These are phyloP conservation scores for Coelopa pilipes DNA, from an alignment of 2,888 invertebrate species.

Conservation along the genomic window DNA sequence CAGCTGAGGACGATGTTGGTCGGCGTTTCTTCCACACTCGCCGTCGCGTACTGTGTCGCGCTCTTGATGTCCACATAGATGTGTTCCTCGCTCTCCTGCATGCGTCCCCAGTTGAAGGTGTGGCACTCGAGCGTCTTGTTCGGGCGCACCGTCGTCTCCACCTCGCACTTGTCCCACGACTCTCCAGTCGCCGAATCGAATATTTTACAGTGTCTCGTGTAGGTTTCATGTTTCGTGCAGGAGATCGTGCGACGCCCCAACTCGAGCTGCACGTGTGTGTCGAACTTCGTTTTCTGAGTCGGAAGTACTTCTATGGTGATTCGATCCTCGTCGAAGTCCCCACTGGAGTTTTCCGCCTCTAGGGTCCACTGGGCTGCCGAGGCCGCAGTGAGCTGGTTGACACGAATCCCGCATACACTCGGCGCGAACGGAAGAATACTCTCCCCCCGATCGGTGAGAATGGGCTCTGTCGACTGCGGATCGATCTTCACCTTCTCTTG, in stretches of 20 bases:
- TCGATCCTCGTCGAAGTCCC: constrained; percentile 38
- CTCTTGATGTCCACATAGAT: constrained; percentile 47
- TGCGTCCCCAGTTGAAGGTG: constrained; percentile 49
- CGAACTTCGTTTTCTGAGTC: constrained; percentile 43
- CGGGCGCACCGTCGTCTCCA: constrained; percentile 46
- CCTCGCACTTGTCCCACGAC: constrained; percentile 48
- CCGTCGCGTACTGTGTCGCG: constrained; percentile 41
- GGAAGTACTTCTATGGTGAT: constrained; percentile 42
- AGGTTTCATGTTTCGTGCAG: constrained; percentile 45
- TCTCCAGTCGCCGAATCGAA: constrained; percentile 43
- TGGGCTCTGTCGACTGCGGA: constrained; percentile 41
- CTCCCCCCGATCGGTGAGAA: constrained; percentile 47
- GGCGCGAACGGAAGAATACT: constrained; percentile 45
- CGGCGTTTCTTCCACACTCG: constrained; percentile 44
- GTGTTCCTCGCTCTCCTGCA: constrained; percentile 49
- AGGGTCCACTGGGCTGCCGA: constrained; percentile 46
- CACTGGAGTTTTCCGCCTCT: constrained; percentile 44
- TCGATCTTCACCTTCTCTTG: constrained; percentile 43
- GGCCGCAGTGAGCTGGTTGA: constrained; percentile 42
- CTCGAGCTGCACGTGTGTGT: constrained; percentile 45
- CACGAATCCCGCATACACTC: constrained; percentile 49
- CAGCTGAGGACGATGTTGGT: constrained; percentile 45
- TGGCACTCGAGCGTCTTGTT: constrained; percentile 50
- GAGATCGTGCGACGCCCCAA: constrained; percentile 45
- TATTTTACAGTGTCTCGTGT: constrained; percentile 51